phyloP scores from a whole-genome alignment of 2,113 vertebrate genomes.

The Cariama cristata region DNA sequence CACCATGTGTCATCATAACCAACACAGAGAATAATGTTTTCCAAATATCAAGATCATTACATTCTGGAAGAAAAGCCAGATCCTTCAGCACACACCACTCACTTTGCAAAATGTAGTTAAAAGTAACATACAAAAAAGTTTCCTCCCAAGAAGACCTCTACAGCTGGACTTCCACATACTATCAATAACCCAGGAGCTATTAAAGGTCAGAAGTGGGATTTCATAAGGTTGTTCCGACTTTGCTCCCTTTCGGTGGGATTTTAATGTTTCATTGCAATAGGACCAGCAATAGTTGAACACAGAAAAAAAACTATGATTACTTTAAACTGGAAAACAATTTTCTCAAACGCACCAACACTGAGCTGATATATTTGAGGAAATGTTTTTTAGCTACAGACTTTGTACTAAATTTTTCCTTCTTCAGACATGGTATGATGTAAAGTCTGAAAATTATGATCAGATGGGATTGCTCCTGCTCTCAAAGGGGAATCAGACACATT shows the following conservation, averaged over 20 bases:
- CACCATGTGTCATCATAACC: not conserved
- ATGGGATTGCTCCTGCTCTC: not conserved
- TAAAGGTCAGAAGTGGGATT: not conserved
- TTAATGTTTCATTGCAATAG: not conserved
- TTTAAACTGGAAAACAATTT: not conserved
- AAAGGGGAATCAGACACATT: not conserved
- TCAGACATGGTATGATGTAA: not conserved
- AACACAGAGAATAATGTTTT: not conserved
- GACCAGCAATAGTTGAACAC: not conserved
- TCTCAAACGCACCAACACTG: not conserved
- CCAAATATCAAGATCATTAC: not conserved
- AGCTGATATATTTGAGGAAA: not conserved
- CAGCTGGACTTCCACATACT: not conserved
- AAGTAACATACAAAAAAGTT: not conserved
- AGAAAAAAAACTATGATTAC: not conserved
- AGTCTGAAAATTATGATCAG: not conserved
- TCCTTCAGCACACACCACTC: not conserved
- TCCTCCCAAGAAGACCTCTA: not conserved
- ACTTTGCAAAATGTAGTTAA: not conserved
- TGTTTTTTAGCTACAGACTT: not conserved
- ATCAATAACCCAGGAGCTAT: not conserved
- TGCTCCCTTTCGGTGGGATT: not conserved
- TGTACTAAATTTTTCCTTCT: not conserved
- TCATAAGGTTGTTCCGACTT: not conserved
- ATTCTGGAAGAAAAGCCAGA: not conserved